Evolutionary conservation across 2,797 vertebrate species (phyloP), one percentile per base, ranked within the genome.

Genomic region (Helicolenus hilgendorfi): DNA sequence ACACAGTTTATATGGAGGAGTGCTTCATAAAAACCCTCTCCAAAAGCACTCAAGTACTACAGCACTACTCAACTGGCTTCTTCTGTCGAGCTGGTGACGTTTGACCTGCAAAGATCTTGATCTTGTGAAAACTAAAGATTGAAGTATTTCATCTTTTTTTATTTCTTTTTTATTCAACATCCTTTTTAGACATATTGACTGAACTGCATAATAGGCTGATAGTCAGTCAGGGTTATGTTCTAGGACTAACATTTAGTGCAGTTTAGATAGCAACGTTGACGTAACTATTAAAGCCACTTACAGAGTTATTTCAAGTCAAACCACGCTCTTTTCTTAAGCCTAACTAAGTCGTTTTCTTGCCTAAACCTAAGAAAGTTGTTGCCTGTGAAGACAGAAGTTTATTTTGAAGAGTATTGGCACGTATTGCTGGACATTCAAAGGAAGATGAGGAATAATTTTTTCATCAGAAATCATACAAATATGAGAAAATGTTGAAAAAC

Each of bases 91-190:
- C 41, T 53, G 20, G 20, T 53, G 18, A 53, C 7, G 3, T n/a
- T 53, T 0, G 49, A 20, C 49, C 49, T 53, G 49, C 0, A 2
- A 0, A 53, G 49, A 53, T 10, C 49, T 53, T 53, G 20, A n/a
- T 53, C 49, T 53, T 53, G 18, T 20, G 49, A 20, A 53, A 53
- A 53, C 49, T 53, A 20, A 53, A n/a, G 49, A 20, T 0, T 53
- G 20, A 53, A 53, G 49, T 53, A 53, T 53, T 53, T 53, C 7
- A 53, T 53, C 1, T 53, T 53, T 53, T n/a, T 1, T 41, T 41
- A n/a, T 14, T 41, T 41, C 14, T 36, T 41, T 45, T 45, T 5
- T 0, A 45, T 45, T 45, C 41, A 45, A 18, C 15, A 45, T 45
- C 8, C 49, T n/a, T n/a, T 20, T 53, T 53, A n/a, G 20, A 53